Evolutionary conservation across 2,797 vertebrate species (phyloP).

Genomic region (Tokudaia muenninki): DNA sequence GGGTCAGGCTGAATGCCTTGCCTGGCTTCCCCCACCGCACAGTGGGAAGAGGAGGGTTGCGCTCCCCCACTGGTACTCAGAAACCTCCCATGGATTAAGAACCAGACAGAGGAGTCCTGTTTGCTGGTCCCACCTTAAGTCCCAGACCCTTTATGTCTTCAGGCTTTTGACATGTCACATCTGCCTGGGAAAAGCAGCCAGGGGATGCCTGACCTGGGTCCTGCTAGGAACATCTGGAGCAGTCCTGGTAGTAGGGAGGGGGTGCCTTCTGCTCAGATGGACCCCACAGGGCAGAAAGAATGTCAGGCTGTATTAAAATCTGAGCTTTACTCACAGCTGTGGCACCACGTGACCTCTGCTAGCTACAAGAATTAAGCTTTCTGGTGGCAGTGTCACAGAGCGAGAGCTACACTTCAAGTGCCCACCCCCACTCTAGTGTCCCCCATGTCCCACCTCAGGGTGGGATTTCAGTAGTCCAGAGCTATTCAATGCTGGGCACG

Average conservation of each 20-base stretch:
- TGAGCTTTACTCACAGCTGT: background rate
- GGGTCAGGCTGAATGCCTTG: background rate
- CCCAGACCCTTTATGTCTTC: background rate
- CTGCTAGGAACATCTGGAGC: background rate
- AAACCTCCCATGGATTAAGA: background rate
- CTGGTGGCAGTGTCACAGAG: background rate
- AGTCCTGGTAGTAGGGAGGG: background rate
- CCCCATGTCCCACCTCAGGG: background rate
- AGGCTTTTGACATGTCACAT: background rate
- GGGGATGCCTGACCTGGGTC: background rate
- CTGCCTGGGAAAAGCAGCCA: background rate
- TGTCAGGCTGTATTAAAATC: background rate
- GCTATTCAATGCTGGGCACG: background rate
- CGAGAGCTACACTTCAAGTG: no score
- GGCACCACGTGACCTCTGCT: background rate
- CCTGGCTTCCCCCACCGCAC: background rate
- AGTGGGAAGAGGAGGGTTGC: background rate
- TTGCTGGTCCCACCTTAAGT: background rate
- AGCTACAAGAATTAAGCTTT: background rate
- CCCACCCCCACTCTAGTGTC: background rate
- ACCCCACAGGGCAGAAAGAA: background rate
- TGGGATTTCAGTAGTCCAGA: background rate
- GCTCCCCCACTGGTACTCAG: no score
- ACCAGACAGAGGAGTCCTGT: background rate
- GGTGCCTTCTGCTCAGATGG: background rate